Conservation (phyloP, 2,888 invertebrate species). For the Sphaeridia pumilis region DNA sequence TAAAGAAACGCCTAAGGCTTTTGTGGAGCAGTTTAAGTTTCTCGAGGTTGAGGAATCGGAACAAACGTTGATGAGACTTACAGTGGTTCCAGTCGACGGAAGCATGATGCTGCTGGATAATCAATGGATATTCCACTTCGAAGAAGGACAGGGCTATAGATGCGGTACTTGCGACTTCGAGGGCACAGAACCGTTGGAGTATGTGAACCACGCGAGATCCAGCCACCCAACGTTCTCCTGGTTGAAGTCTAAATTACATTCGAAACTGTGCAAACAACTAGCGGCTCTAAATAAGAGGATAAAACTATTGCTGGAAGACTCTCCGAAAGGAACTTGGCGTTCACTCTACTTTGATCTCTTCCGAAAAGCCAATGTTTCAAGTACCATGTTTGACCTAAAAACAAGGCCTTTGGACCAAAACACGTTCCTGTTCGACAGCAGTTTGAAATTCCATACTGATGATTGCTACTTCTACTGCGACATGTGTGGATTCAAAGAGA, state of each 20-base stretch:
- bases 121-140: neutral
- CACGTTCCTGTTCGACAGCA: neutral
- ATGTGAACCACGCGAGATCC: neutral
- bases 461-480: neutral
- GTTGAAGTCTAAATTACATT: neutral
- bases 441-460: neutral
- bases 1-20: neutral
- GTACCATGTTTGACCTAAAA: neutral
- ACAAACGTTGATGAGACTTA: neutral
- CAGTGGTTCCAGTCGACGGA: neutral
- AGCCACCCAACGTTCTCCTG: neutral
- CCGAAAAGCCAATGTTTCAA: neutral
- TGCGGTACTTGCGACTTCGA: neutral
- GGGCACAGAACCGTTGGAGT: neutral
- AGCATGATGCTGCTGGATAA: neutral
- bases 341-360: neutral
- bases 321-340: neutral
- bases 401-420: neutral
- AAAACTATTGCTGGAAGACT: neutral
- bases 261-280: neutral
- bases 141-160: neutral
- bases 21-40: neutral
- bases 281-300: neutral
- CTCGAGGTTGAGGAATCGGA: neutral
- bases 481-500: neutral